phyloP scores from a whole-genome alignment of 2,888 invertebrate genomes.

The Lydus trimaculatus region DNA sequence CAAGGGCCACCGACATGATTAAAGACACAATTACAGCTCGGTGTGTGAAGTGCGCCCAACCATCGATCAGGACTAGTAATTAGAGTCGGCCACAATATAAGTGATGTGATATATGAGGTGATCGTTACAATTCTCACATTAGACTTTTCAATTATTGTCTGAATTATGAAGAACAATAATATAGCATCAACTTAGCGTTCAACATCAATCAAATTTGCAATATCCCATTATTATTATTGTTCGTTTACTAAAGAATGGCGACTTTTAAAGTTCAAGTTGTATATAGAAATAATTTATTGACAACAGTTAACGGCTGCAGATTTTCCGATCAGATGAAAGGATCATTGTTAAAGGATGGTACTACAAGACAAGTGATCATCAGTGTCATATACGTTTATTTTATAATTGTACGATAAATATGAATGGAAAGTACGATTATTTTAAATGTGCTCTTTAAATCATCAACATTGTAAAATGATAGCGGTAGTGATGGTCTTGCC shows the following conservation, averaged over 20 bases:
- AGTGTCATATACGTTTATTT: constrained; percentile 29
- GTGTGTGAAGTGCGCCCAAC: constrained; percentile 32
- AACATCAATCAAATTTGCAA: not conserved
- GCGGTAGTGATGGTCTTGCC: constrained; percentile 25
- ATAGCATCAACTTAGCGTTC: not conserved
- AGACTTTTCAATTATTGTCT: constrained; percentile 33
- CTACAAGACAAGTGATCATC: constrained; percentile 30
- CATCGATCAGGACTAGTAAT: constrained; percentile 33
- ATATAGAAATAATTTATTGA: constrained; percentile 22
- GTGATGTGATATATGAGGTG: constrained; percentile 34
- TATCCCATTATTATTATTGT: not conserved
- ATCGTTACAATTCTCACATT: constrained; percentile 35
- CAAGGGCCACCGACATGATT: constrained; percentile 27
- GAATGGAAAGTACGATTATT: constrained; percentile 36
- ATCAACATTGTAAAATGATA: constrained; percentile 33
- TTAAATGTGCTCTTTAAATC: constrained; percentile 34
- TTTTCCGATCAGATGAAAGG: constrained; percentile 23
- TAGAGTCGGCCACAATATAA: constrained; percentile 32
- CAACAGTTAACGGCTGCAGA: constrained; percentile 11
- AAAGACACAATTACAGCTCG: constrained; percentile 31
- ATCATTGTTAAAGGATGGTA: constrained; percentile 24
- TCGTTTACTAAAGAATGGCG: not conserved
- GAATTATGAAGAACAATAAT: constrained; percentile 20
- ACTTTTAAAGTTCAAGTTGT: not conserved
- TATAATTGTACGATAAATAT: constrained; percentile 37